These are phyloP conservation scores for Sardina pilchardus DNA, from an alignment of 2,113 vertebrate genomes.

Conservation along the genomic window DNA sequence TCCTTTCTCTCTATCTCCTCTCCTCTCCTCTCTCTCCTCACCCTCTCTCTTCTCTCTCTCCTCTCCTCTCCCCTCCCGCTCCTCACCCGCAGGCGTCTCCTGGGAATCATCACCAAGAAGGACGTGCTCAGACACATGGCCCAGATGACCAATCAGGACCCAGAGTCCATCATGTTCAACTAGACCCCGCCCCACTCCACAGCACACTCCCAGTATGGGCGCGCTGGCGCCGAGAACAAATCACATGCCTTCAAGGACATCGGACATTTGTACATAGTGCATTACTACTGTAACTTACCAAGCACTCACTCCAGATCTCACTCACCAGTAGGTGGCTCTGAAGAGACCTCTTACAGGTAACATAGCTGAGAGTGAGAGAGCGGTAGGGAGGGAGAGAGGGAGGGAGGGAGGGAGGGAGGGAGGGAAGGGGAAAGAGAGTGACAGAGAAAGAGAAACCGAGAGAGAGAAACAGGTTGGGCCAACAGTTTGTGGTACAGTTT, in stretches of 20 bases:
- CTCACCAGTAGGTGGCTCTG: not conserved
- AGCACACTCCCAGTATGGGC: not conserved
- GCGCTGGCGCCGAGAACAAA: not conserved
- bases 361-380: not conserved
- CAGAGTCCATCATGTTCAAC: conserved; percentile 98
- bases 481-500: not conserved
- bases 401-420: conserved; percentile 17
- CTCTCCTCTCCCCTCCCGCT: not conserved
- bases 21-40: not conserved
- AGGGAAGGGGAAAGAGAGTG: not conserved
- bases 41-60: not conserved
- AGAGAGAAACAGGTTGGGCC: not conserved
- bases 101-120: conserved; percentile 91
- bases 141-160: conserved; percentile 99
- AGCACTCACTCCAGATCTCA: conserved; percentile 22
- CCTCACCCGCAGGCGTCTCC: conserved; percentile 63
- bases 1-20: no score
- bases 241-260: conserved; percentile 15
- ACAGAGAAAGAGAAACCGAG: not conserved
- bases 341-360: conserved; percentile 13
- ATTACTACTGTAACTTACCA: conserved; percentile 44
- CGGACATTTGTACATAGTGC: conserved; percentile 42
- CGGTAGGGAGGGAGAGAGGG: not conserved
- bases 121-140: conserved; percentile 98
- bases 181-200: no score